phyloP scores from a whole-genome alignment of 1,140 invertebrate species.

The Ips nitidus region DNA sequence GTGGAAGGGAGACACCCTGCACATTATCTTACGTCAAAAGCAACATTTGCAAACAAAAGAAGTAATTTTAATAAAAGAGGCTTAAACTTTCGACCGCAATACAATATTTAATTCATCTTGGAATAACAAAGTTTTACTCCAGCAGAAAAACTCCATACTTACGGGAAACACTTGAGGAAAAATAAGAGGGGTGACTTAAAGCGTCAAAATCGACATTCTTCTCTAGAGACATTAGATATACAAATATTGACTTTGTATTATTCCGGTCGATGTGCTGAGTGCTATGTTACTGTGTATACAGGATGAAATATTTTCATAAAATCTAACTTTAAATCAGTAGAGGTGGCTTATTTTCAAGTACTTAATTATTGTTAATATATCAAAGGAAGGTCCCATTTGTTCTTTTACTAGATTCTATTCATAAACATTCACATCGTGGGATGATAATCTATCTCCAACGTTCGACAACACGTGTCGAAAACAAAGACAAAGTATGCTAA shows the following conservation, averaged over 20 bases:
- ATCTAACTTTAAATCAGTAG: too few relatives aligned
- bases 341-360: too few relatives aligned
- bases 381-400: not conserved
- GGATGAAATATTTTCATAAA: too few relatives aligned
- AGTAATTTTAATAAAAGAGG: too few relatives aligned
- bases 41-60: too few relatives aligned
- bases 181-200: constrained; percentile 4
- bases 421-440: not conserved
- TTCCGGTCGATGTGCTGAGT: not conserved
- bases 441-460: constrained; percentile 7
- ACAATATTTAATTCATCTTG: too few relatives aligned
- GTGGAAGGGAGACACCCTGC: too few relatives aligned
- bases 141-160: not conserved
- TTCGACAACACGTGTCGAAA: constrained; percentile 20
- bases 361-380: too few relatives aligned
- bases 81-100: too few relatives aligned
- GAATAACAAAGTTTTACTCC: too few relatives aligned
- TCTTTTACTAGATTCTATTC: not conserved
- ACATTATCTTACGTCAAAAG: too few relatives aligned
- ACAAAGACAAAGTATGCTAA: constrained; percentile 20
- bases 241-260: constrained; percentile 25
- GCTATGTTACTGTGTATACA: too few relatives aligned
- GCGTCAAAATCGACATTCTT: constrained; percentile 10
- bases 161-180: constrained; percentile 9
- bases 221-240: constrained; percentile 25